phyloP scores from a whole-genome alignment of 2,797 vertebrate genomes.

The Glossophaga mutica region DNA sequence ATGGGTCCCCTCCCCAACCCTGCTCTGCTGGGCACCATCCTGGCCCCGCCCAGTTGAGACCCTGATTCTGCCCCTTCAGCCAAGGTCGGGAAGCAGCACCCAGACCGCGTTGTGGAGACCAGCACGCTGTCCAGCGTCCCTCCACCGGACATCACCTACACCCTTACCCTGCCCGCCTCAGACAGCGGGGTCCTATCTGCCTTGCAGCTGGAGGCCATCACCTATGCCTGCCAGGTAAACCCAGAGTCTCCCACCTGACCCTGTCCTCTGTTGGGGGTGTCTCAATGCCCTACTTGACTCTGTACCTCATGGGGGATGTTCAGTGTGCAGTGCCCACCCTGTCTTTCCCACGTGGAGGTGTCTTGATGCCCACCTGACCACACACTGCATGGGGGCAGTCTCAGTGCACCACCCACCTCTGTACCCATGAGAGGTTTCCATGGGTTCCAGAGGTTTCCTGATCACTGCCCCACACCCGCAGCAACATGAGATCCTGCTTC shows the following conservation, averaged over 20 bases:
- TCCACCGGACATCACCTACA: conserved; percentile 95
- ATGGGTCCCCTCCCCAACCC: not conserved
- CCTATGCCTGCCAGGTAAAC: conserved; percentile 96
- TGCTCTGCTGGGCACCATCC: no score
- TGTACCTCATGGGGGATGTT: not conserved
- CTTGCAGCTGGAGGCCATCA: conserved; percentile 96
- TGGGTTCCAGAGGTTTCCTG: no score
- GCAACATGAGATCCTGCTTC: conserved; percentile 98
- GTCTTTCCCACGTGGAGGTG: not conserved
- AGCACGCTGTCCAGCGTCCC: conserved; percentile 98
- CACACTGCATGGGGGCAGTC: not conserved
- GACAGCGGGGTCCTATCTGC: conserved; percentile 90
- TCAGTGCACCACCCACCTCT: not conserved
- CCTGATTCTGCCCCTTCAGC: conserved; percentile 79
- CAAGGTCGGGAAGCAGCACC: conserved; percentile 95
- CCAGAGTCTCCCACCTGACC: accelerated
- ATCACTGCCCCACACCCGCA: conserved; percentile 66
- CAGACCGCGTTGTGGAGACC: conserved; percentile 97
- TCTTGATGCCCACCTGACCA: not conserved
- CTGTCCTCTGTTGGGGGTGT: accelerated
- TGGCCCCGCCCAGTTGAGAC: not conserved
- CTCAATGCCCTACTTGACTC: not conserved
- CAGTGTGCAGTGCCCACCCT: not conserved
- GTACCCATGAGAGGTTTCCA: not conserved
- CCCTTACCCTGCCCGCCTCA: conserved; percentile 87